Evolutionary conservation across 2,797 vertebrate genomes (phyloP), one percentile per base, ranked within the genome.

Genomic region (Rhodeus uyekii): DNA sequence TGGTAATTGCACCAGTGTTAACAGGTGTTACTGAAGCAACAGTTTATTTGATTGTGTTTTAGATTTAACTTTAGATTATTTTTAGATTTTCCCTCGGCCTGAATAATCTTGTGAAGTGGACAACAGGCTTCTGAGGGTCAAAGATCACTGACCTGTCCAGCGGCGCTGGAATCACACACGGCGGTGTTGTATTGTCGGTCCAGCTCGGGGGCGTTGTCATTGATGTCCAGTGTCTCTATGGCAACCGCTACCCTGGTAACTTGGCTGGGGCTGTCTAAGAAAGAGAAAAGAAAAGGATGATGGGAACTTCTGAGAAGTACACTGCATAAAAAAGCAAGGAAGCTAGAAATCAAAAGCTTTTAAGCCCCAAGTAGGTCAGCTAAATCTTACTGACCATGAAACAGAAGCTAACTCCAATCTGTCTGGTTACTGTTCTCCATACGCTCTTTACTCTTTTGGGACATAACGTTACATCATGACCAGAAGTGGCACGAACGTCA

Each of bases 171-270:
- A 89, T 97, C 96, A 84, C 97, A 98, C 63, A 97, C 93, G 19
- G 96, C 96, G 3, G 96, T 95, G 71, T 93, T 89, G 48, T 96
- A 97, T 83, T 93, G 90, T 53, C 95, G 93, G 65, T 96, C 95
- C 92, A 98, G 86, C 87, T 96, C 95, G 0, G 97, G 97, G 2
- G 96, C 92, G 22, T 97, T 97, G 94, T 98, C 97, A 81, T 98
- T 98, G 89, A 96, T 93, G 88, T 98, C 97, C 83, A 98, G 91
- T 14, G 95, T 97, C 90, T 96, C 96, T 93, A 98, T 92, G 88
- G 95, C 90, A 89, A 97, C 96, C 86, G 94, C 94, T 34, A 95
- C 94, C 48, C 93, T 95, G 71, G 96, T 95, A 88, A 94, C 93
- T 83, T 96, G 95, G 78, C 95, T 94, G 5, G 96, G 96, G 87